These are phyloP conservation scores for Tinea semifulvella DNA, from an alignment of 2,888 invertebrate species.

Conservation along the genomic window DNA sequence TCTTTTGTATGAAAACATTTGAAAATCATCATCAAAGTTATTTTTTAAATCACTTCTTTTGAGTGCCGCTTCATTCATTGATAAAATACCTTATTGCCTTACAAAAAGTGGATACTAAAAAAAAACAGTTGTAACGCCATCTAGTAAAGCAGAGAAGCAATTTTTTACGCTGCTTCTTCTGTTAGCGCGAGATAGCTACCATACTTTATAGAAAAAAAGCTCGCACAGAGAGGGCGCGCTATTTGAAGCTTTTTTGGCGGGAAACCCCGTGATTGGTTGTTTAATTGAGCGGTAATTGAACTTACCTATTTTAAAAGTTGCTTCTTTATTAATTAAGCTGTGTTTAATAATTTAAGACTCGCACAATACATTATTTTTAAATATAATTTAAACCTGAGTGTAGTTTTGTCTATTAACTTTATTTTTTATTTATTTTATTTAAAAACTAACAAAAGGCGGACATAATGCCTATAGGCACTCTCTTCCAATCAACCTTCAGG, in stretches of 20 bases:
- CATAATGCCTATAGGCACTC: too few relatives aligned
- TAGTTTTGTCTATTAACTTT: too few relatives aligned
- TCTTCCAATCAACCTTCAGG: too few relatives aligned
- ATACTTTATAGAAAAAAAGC: neutral
- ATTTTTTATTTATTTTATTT: too few relatives aligned
- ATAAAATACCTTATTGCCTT: neutral
- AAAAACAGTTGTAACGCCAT: slow-evolving; percentile 30
- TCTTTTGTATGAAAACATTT: neutral
- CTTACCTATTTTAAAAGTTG: too few relatives aligned
- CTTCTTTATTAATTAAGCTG: too few relatives aligned
- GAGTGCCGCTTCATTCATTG: neutral
- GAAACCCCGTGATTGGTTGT: neutral
- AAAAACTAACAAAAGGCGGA: too few relatives aligned
- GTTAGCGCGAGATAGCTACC: neutral
- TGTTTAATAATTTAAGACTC: too few relatives aligned
- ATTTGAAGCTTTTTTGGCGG: slow-evolving; percentile 1
- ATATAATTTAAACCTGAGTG: too few relatives aligned
- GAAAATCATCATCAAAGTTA: neutral
- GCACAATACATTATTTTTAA: too few relatives aligned
- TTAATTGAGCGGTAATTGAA: slow-evolving; percentile 5
- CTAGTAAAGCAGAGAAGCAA: slow-evolving; percentile 28
- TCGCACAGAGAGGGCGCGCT: slow-evolving; percentile 35
- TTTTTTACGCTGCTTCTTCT: slow-evolving; percentile 37
- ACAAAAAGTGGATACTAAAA: slow-evolving; percentile 9
- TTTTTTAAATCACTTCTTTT: slow-evolving; percentile 1